Conservation (phyloP, 1,140 invertebrate species). For the Drosophila hydei region DNA sequence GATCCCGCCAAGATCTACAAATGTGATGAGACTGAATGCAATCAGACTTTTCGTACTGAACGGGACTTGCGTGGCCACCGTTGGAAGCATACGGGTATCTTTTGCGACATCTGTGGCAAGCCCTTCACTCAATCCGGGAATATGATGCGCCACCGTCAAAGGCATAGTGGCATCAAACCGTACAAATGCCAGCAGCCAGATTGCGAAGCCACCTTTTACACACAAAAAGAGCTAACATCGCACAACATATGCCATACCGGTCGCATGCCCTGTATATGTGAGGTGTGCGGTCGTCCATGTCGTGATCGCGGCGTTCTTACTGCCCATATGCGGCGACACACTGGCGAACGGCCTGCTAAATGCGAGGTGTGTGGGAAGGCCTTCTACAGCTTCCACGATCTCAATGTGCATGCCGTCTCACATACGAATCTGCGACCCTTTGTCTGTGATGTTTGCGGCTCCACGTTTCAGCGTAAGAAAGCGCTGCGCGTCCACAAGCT, state of each 20-base stretch:
- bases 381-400: conserved; percentile 74
- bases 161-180: conserved; percentile 77
- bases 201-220: conserved; percentile 71
- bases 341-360: conserved; percentile 90
- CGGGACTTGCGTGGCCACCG: conserved; percentile 67
- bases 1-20: conserved; percentile 50
- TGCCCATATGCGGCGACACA: conserved; percentile 89
- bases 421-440: conserved; percentile 85
- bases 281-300: conserved; percentile 71
- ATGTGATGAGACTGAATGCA: conserved; percentile 56
- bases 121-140: conserved; percentile 75
- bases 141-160: conserved; percentile 73
- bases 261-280: conserved; percentile 74
- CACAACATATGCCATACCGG: conserved; percentile 76
- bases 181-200: conserved; percentile 62
- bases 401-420: conserved; percentile 83
- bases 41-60: conserved; percentile 69
- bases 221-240: conserved; percentile 71
- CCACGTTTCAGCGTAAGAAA: conserved; percentile 76
- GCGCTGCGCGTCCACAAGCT: conserved; percentile 75
- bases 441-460: conserved; percentile 84
- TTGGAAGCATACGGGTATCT: conserved; percentile 78
- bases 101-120: conserved; percentile 78
- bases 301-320: conserved; percentile 85
- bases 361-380: conserved; percentile 85